phyloP scores from a whole-genome alignment of 2,113 vertebrate species.

The Bufo gargarizans region DNA sequence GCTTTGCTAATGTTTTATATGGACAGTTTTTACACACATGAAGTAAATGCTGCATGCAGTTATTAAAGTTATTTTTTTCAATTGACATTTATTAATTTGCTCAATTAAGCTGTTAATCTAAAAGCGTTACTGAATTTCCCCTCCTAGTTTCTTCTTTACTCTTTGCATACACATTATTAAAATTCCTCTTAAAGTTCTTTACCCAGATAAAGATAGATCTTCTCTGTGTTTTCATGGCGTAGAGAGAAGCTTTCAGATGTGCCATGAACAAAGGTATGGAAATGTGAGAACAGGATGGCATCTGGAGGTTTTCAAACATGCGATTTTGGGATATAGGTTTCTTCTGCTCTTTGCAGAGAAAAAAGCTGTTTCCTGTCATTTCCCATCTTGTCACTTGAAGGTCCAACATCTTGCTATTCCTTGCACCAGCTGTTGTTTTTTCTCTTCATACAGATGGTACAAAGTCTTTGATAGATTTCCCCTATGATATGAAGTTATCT shows the following conservation, averaged over 20 bases:
- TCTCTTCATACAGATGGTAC: conserved; percentile 88
- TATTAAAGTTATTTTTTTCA: not conserved
- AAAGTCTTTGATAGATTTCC: conserved; percentile 79
- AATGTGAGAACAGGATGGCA: conserved; percentile 80
- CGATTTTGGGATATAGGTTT: conserved; percentile 77
- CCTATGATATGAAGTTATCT: conserved; percentile 65
- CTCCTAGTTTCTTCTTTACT: not conserved
- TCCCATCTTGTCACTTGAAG: conserved; percentile 93
- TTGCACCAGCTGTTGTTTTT: conserved; percentile 87
- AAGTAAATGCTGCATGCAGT: too few species aligned
- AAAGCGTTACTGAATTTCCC: not conserved
- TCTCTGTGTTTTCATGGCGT: conserved; percentile 67
- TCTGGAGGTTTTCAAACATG: conserved; percentile 87
- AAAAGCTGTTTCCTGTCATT: conserved; percentile 97
- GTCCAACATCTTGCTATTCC: conserved; percentile 88
- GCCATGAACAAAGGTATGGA: conserved; percentile 80
- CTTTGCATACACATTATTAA: conserved; percentile 61
- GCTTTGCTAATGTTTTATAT: too few species aligned
- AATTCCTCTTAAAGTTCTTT: conserved; percentile 66
- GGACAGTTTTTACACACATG: too few species aligned
- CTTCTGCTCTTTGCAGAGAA: conserved; percentile 79
- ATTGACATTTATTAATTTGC: not conserved
- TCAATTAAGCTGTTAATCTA: not conserved
- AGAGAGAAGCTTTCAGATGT: conserved; percentile 75
- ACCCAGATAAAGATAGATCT: conserved; percentile 49